Evolutionary conservation across 2,797 vertebrate species (phyloP), one percentile per base, ranked within the genome.

Genomic region (Xiphophorus birchmanni): DNA sequence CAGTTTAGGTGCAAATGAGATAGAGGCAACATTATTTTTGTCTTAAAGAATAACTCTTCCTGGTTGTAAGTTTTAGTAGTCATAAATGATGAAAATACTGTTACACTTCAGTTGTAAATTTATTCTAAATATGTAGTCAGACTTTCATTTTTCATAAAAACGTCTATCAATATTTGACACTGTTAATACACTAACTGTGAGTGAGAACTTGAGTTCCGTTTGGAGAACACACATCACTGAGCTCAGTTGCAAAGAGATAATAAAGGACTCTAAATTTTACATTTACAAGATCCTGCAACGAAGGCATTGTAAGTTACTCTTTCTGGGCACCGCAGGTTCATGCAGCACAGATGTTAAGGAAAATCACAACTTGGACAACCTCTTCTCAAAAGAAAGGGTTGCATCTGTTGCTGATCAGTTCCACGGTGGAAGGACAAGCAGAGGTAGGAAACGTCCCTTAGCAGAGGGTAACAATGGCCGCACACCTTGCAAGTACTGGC

Each of bases 251-350:
- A 98, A 97, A 98, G 97, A 95, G 89, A 95, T 95, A 96, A 97
- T 95, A 97, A 97, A 94, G 96, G 97, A 97, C 96, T 97, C 96
- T 97, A 97, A 96, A 97, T 98, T 98, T 98, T 97, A 93, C 97
- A 98, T 99, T 99, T 99, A 98, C 97, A 99, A 97, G 97, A 94
- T 98, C 97, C 97, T 97, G 96, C 97, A 97, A 95, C 96, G 96
- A 99, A 99, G 97, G 96, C 97, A 93, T 96, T 97, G 97, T 98
- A 97, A 97, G 97, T 98, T 97, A 97, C 97, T 98, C 97, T 98
- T 97, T 99, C 97, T 99, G 98, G 97, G 97, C 97, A 97, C 95
- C 96, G 76, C 97, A 99, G 98, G 97, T 99, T 97, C 97, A 40
- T 96, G 97, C 97, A 97, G 97, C 96, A 95, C 97, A 40, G 97